These are phyloP conservation scores for Melanotaenia parkinsoni DNA, from an alignment of 2,797 vertebrate genomes.

Conservation along the genomic window DNA sequence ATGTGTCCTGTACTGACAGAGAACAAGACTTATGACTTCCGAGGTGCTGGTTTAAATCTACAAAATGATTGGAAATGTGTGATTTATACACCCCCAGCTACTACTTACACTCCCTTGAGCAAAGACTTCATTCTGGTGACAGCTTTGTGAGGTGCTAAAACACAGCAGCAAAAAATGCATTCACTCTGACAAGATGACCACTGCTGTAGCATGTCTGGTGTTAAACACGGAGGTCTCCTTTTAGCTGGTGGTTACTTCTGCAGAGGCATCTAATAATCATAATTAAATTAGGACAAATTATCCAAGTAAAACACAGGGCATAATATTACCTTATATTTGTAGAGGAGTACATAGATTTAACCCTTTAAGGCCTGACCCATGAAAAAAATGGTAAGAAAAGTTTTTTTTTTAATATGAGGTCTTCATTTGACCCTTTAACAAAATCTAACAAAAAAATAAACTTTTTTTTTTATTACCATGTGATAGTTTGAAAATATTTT, in stretches of 20 bases:
- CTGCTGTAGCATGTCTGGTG: background rate
- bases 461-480: too few species aligned
- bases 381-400: too few species aligned
- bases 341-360: background rate
- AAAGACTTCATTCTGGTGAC: background rate
- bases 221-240: background rate
- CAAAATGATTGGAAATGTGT: constrained; percentile 17
- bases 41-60: constrained; percentile 18
- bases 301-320: background rate
- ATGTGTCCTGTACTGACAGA: constrained; percentile 1
- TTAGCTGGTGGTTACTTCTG: background rate
- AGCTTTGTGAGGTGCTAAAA: background rate
- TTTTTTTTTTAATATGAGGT: background rate
- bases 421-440: too few species aligned
- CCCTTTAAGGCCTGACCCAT: too few species aligned
- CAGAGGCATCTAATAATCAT: background rate
- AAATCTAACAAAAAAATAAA: too few species aligned
- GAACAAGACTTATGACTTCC: constrained; percentile 21
- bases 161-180: background rate
- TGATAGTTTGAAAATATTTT: too few species aligned
- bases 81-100: constrained; percentile 9
- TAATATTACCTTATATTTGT: background rate
- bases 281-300: background rate
- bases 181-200: background rate
- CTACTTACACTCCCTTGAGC: background rate